A percentile compares a stretch with the other conserved stretches of the same genome.
Conservation (phyloP, 2,113 vertebrate species). For the Syngnathus typhle region DNA sequence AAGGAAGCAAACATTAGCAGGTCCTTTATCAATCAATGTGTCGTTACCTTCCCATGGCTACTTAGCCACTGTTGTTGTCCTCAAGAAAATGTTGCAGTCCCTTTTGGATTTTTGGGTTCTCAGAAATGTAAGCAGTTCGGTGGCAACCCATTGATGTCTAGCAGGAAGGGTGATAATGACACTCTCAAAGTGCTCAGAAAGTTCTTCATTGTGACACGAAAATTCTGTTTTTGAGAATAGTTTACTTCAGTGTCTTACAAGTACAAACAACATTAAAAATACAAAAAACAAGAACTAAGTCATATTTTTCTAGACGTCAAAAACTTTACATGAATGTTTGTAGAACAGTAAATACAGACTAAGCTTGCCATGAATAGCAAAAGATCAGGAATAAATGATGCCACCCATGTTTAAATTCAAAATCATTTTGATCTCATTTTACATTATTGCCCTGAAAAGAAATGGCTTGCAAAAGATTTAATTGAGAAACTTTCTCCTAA, state of each 20-base stretch:
- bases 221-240: conserved; percentile 10
- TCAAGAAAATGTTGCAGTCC: conserved; percentile 6
- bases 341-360: too few relatives aligned
- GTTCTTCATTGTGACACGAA: conserved; percentile 16
- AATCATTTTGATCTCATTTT: too few relatives aligned
- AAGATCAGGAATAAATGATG: too few relatives aligned
- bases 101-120: conserved; percentile 25
- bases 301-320: background rate
- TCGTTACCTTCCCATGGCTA: conserved; percentile 17
- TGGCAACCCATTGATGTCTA: conserved; percentile 17
- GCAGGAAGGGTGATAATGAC: conserved; percentile 6
- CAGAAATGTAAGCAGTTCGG: conserved; percentile 55
- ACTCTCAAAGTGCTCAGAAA: background rate
- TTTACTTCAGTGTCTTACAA: conserved; percentile 21
- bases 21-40: conserved; percentile 9
- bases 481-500: too few relatives aligned
- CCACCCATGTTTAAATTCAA: too few relatives aligned
- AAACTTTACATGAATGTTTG: too few relatives aligned
- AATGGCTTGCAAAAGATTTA: too few relatives aligned
- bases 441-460: too few relatives aligned
- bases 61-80: conserved; percentile 29
- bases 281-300: too few relatives aligned
- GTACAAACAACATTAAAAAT: background rate
- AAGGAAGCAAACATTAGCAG: background rate
- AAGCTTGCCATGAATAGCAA: too few relatives aligned